Base-by-base conservation (phyloP, 2,113 vertebrate species). In the Ramphastos sulfuratus region DNA sequence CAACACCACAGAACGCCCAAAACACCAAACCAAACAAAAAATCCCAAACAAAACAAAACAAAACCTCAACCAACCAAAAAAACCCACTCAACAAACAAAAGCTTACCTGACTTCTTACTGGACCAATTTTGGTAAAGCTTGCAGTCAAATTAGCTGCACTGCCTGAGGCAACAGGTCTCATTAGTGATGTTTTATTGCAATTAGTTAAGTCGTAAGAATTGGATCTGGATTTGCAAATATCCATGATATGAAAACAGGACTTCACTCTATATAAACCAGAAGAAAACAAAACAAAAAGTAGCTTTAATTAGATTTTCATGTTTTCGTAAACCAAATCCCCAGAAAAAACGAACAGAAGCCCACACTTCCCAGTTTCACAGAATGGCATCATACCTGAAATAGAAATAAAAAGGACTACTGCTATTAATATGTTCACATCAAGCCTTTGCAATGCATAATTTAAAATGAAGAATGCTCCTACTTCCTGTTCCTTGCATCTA, bases 171-270 rank as follows among this genome's bases (percentile, higher is more conserved):
- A 98, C 97, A 74, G 99, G 98, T 97, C 99, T 98, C 95, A 98
- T 95, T 55, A 99, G 98, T 54, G 98, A 97, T 72, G 98, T 97
- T 98, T 99, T 99, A 98, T 98, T 99, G 97, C 98, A 97, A 97
- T 98, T 99, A 95, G 97, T 95, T 70, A 96, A 93, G 90, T 99
- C 99, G 71, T 98, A 98, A 20, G 97, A 92, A 95, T 97, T 97
- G 48, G 98, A 98, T 74, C 98, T 98, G 88, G 98, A 98, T 95
- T 98, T 98, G 97, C 99, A 99, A 96, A 99, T 96, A 95, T 99
- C 99, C 99, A 99, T 99, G 95, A 99, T 98, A 97, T 99, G 99
- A 98, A 99, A 99, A 98, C 98, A 99, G 72, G 99, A 99, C 97
- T 99, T 99, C 63, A 99, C 99, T 95, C 99, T 99, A 48, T 31